phyloP scores from a whole-genome alignment of 2,113 vertebrate genomes.

The Lontra canadensis region DNA sequence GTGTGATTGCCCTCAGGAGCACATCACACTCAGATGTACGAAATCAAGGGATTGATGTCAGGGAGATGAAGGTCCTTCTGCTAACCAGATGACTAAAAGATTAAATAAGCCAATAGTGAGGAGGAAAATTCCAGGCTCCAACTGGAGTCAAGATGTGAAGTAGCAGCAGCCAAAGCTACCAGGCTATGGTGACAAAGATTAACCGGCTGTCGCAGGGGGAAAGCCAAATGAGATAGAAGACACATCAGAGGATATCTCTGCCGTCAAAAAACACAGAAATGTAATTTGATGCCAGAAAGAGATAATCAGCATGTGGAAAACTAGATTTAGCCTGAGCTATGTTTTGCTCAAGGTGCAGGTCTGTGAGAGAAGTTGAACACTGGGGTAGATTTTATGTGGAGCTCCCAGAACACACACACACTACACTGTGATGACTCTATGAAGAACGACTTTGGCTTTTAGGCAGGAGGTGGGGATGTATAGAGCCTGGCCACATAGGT shows the following conservation, averaged over 20 bases:
- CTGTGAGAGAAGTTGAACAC: background rate
- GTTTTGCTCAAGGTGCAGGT: background rate
- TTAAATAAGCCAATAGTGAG: constrained; percentile 26
- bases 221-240: background rate
- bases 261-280: background rate
- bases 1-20: constrained; percentile 18
- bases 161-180: background rate
- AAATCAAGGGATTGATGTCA: background rate
- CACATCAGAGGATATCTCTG: background rate
- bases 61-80: background rate
- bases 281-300: background rate
- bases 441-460: background rate
- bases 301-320: background rate
- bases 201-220: background rate
- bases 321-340: background rate
- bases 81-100: constrained; percentile 41
- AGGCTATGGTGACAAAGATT: background rate
- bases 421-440: background rate
- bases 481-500: background rate
- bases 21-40: constrained; percentile 1
- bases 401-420: background rate
- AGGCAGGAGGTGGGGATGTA: background rate
- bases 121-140: constrained; percentile 18
- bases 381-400: background rate
- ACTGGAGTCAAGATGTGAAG: constrained; percentile 31